Percentiles rank a stretch among this genome's conserved stretches.
These are phyloP conservation scores for Cololabis saira DNA, from an alignment of 2,113 vertebrate genomes.

Conservation along the genomic window DNA sequence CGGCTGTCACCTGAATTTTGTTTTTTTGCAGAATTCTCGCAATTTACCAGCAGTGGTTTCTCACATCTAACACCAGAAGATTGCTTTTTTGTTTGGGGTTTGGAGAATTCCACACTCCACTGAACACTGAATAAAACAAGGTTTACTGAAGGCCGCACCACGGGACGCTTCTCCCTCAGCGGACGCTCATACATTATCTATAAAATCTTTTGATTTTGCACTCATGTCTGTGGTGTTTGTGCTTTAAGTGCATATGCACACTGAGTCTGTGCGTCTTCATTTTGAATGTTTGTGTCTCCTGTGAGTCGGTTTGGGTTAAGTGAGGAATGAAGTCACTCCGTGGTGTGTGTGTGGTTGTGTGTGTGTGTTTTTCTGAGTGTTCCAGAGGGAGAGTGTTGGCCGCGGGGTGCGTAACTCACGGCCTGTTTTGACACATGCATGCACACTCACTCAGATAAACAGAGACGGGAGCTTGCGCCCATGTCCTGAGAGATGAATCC, in stretches of 20 bases:
- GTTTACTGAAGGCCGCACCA: conserved; percentile 42
- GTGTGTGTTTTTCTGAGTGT: conserved; percentile 39
- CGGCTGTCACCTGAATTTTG: conserved; percentile 19
- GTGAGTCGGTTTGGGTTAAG: conserved; percentile 64
- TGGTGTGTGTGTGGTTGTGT: conserved; percentile 10
- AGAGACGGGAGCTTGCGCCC: conserved; percentile 7
- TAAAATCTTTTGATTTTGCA: conserved; percentile 26
- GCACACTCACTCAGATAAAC: conserved; percentile 5
- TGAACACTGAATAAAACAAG: conserved; percentile 44
- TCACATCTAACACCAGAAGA: conserved; percentile 22
- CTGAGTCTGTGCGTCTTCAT: conserved; percentile 17
- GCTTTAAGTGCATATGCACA: neutral
- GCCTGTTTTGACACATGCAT: conserved; percentile 43
- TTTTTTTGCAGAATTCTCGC: conserved; percentile 22
- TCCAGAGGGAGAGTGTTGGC: conserved; percentile 53
- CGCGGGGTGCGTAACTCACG: conserved; percentile 56
- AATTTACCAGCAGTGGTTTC: conserved; percentile 12
- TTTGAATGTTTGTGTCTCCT: conserved; percentile 36
- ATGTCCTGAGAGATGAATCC: conserved; percentile 22
- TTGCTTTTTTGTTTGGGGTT: conserved; percentile 41
- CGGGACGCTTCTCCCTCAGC: neutral
- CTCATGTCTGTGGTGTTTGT: conserved; percentile 8
- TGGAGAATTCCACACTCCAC: conserved; percentile 28
- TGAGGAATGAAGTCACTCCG: conserved; percentile 51
- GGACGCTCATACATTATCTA: conserved; percentile 27